Conservation (phyloP, 1,140 invertebrate species). For the Dreissena polymorpha region DNA sequence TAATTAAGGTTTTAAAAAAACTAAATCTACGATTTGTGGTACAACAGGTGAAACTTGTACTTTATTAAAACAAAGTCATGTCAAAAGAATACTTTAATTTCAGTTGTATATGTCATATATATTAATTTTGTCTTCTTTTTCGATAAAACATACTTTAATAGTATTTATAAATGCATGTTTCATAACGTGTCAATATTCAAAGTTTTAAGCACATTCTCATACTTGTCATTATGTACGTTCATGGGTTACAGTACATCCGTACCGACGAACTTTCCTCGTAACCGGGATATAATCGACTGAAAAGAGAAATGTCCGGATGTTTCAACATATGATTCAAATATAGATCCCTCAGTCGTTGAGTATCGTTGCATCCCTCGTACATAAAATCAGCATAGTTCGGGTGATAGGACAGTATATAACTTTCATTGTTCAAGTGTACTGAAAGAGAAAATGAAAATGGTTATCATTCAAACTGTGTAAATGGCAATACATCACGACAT, state of each 20-base stretch:
- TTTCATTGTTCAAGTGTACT: background rate
- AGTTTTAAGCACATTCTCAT: background rate
- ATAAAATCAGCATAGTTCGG: background rate
- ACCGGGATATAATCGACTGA: background rate
- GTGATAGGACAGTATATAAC: background rate
- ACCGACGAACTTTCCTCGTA: background rate
- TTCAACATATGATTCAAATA: background rate
- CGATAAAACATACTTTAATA: background rate
- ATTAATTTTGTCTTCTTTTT: background rate
- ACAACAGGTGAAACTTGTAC: too few relatives aligned
- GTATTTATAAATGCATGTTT: background rate
- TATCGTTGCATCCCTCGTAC: background rate
- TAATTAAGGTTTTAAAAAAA: too few relatives aligned
- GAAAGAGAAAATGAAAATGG: background rate
- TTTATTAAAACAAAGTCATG: background rate
- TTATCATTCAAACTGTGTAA: too few relatives aligned
- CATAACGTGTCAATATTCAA: slow-evolving; percentile 1
- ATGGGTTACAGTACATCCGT: background rate
- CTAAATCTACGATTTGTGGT: too few relatives aligned
- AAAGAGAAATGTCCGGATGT: background rate
- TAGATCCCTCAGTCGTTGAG: background rate
- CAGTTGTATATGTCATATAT: background rate
- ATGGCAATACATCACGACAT: too few relatives aligned
- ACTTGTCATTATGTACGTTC: background rate
- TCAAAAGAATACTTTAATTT: background rate